Base-by-base conservation (phyloP, 2,113 vertebrate genomes). In the Callocephalon fimbriatum region DNA sequence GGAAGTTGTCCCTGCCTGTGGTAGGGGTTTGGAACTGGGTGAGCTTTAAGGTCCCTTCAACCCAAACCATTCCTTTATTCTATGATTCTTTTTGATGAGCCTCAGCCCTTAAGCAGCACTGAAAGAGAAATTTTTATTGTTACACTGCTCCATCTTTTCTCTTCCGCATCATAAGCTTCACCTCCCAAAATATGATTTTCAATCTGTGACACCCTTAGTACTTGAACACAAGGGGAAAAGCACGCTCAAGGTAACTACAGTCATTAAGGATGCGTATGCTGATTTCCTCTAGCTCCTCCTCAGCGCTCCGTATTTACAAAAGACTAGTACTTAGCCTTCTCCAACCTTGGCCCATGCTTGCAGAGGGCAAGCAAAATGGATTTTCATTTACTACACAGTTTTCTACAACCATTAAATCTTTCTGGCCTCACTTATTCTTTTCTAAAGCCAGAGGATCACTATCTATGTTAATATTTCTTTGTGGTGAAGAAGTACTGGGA, bases 391-490 rank as follows among this genome's bases (percentile, higher is more conserved):
- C 65, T 67, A 4, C 42, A 5, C 14, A 8, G 15, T 48, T 86
- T 71, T 54, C 75, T 72, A 61, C 51, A 77, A 18, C 71, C 15
- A 7, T 47, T 90, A 88, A 80, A 59, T 86, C 67, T 22, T 70
- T 31, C 88, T 40, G 63, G 71, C 63, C 66, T 92, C 86, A 23
- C 88, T 96, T 90, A 79, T 65, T 66, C 62, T 53, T 79, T 58
- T 18, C 65, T 62, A 32, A 74, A 94, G 81, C 73, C 90, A 86
- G 42, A 62, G 31, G 58, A 54, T 47, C 3, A 1, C 88, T 88
- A 92, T 70, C 90, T 80, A 83, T 10, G 85, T 80, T 95, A 86
- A 44, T 78, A 80, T 77, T 91, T 77, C 68, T 77, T 84, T 80
- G 72, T 48, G 59, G 45, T 75, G 73, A 47, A 81, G 68, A 77